Percentiles rank a stretch among this genome's conserved stretches.
These are phyloP conservation scores for Sturmia bella DNA, from an alignment of 2,888 invertebrate species.

Conservation along the genomic window DNA sequence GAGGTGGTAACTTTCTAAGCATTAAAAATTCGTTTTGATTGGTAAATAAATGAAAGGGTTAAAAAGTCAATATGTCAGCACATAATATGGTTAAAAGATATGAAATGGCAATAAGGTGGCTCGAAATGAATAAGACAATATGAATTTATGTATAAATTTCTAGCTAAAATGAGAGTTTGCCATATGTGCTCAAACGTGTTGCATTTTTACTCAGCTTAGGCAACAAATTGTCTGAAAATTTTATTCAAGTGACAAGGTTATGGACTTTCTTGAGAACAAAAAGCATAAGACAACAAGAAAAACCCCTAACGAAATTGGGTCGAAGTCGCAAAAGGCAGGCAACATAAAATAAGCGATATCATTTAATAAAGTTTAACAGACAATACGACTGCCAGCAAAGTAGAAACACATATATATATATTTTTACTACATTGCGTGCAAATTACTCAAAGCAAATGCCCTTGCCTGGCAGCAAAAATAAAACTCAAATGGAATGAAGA, in stretches of 20 bases:
- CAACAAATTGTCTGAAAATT: conserved; percentile 35
- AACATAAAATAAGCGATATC: background rate
- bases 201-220: background rate
- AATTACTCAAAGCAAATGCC: too few species aligned
- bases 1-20: conserved; percentile 68
- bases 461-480: too few species aligned
- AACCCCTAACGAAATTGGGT: conserved; percentile 22
- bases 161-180: background rate
- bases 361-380: too few species aligned
- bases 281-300: background rate
- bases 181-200: too few species aligned
- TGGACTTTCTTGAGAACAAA: background rate
- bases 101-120: conserved; percentile 11
- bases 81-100: conserved; percentile 57
- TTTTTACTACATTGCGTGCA: too few species aligned
- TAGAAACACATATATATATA: too few species aligned
- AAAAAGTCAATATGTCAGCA: conserved; percentile 64
- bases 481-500: too few species aligned
- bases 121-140: conserved; percentile 2
- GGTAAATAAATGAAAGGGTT: conserved; percentile 64
- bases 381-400: too few species aligned
- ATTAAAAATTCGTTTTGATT: conserved; percentile 65
- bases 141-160: background rate
- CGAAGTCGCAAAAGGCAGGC: conserved; percentile 23
- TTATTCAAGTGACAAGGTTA: conserved; percentile 52